These are phyloP conservation scores for Exephanes ischioxanthus DNA, from an alignment of 2,888 invertebrate genomes.

Conservation along the genomic window DNA sequence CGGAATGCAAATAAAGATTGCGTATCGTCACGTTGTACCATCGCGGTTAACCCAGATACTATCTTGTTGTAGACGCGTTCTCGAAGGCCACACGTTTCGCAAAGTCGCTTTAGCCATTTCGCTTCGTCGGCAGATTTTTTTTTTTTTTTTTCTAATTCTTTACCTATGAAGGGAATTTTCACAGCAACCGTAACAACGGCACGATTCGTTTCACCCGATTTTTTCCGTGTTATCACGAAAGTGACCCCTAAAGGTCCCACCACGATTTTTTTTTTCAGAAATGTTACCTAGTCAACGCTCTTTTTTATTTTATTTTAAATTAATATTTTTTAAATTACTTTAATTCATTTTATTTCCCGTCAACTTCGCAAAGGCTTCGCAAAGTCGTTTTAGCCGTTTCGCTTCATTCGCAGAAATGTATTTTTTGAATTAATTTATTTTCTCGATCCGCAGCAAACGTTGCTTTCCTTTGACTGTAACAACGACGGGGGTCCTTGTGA, in stretches of 20 bases:
- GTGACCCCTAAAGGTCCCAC: no score
- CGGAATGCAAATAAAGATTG: slow-evolving; percentile 42
- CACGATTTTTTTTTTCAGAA: no score
- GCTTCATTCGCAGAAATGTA: not conserved
- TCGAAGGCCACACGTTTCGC: slow-evolving; percentile 24
- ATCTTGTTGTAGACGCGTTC: slow-evolving; percentile 7
- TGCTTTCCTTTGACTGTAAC: not conserved
- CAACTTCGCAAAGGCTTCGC: not conserved
- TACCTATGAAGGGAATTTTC: not conserved
- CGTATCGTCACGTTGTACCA: slow-evolving; percentile 26
- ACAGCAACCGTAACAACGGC: no score
- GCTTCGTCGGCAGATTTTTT: not conserved
- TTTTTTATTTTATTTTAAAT: no score
- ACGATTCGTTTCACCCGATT: no score
- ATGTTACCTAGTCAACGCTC: no score
- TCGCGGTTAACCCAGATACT: slow-evolving; percentile 59
- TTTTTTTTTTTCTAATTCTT: not conserved
- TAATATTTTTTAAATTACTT: no score
- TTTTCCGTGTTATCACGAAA: no score
- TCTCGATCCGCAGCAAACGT: not conserved
- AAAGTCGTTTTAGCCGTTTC: slow-evolving; percentile 31
- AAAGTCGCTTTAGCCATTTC: slow-evolving; percentile 35
- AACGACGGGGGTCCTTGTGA: no score
- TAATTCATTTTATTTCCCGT: no score
- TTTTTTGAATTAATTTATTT: no score